These are phyloP conservation scores for Oryctes rhinoceros DNA, from an alignment of 1,140 invertebrate species.

Conservation along the genomic window DNA sequence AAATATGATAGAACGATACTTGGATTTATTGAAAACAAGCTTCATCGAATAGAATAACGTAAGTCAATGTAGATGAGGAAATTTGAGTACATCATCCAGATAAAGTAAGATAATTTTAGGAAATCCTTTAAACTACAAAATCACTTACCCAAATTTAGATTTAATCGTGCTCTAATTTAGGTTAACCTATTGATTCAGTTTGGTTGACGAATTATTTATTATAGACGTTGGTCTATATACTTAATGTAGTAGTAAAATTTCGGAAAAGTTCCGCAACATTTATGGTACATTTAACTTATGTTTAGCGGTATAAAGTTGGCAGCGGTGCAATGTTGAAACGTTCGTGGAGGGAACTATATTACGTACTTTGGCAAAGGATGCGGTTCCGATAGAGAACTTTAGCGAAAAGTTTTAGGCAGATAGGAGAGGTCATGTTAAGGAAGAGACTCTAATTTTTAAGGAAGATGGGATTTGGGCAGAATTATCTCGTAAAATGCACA, in stretches of 20 bases:
- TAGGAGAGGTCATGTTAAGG: not conserved
- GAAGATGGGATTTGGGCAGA: not conserved
- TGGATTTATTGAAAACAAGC: too few relatives aligned
- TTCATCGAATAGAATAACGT: too few relatives aligned
- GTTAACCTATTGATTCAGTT: not conserved
- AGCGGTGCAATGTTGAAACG: not conserved
- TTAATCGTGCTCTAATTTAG: not conserved
- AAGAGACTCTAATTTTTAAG: not conserved
- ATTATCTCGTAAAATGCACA: not conserved
- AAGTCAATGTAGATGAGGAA: too few relatives aligned
- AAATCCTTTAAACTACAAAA: not conserved
- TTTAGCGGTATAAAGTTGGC: not conserved
- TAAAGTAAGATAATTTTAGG: too few relatives aligned
- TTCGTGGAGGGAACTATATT: not conserved
- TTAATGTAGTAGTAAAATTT: too few relatives aligned
- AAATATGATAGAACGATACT: too few relatives aligned
- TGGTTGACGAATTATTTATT: not conserved
- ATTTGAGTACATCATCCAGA: too few relatives aligned
- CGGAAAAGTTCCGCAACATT: too few relatives aligned
- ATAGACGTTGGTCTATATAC: too few relatives aligned
- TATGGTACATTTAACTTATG: not conserved
- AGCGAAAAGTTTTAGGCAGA: not conserved
- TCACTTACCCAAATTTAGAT: not conserved
- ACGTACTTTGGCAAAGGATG: too few relatives aligned
- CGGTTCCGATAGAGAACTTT: not conserved